A percentile compares a stretch with the other conserved stretches of the same genome.
phyloP scores from a whole-genome alignment of 2,888 invertebrate species.

The Silvanus unidentatus region DNA sequence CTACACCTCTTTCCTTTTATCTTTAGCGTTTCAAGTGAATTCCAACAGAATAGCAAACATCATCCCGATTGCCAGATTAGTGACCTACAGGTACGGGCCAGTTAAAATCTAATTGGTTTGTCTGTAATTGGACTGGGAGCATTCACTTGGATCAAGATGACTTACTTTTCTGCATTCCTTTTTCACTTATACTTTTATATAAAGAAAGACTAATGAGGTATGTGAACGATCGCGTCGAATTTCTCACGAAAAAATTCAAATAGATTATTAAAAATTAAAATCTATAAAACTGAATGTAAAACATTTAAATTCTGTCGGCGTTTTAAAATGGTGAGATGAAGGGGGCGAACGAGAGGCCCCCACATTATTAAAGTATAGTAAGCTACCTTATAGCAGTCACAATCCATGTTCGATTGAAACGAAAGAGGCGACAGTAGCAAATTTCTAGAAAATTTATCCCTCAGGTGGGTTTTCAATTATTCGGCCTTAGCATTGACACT shows the following conservation, averaged over 20 bases:
- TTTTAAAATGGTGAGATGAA: too few relatives aligned
- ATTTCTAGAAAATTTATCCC: conserved; percentile 18
- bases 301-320: too few relatives aligned
- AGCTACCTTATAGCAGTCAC: conserved; percentile 7
- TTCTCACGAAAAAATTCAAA: too few relatives aligned
- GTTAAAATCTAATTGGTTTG: conserved; percentile 29
- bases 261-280: too few relatives aligned
- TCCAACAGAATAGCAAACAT: conserved; percentile 18
- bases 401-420: conserved; percentile 9
- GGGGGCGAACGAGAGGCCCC: too few relatives aligned
- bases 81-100: conserved; percentile 28
- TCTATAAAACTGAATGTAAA: too few relatives aligned
- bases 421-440: conserved; percentile 14
- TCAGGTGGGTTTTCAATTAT: conserved; percentile 20
- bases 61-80: conserved; percentile 23
- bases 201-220: conserved; percentile 27
- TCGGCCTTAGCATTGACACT: conserved; percentile 18
- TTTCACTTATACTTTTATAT: conserved; percentile 29
- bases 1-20: too few relatives aligned
- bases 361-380: conserved; percentile 9
- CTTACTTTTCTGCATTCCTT: conserved; percentile 23
- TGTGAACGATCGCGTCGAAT: conserved; percentile 23
- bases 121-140: conserved; percentile 29
- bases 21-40: conserved; percentile 11
- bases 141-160: conserved; percentile 28